Conservation (phyloP, 2,797 vertebrate species). For the Chaenodraco wilsoni region DNA sequence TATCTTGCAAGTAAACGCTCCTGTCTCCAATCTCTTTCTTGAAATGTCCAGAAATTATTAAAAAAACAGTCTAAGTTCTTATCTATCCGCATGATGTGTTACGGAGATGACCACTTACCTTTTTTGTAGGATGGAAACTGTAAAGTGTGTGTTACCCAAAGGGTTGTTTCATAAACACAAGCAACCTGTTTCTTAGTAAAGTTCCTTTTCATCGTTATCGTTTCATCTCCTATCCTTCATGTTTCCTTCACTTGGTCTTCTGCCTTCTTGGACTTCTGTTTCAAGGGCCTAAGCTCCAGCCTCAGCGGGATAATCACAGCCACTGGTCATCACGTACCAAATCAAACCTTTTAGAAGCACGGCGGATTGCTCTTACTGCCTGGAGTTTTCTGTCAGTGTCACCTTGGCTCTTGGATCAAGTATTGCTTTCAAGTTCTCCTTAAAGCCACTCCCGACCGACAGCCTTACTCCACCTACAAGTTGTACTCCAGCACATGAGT, state of each 20-base stretch:
- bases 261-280: slow-evolving; percentile 36
- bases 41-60: no score
- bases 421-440: slow-evolving; percentile 36
- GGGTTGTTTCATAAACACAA: slow-evolving; percentile 12
- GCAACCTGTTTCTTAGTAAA: neutral
- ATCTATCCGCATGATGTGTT: neutral
- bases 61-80: neutral
- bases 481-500: neutral
- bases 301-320: slow-evolving; percentile 41
- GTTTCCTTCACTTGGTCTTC: slow-evolving; percentile 3
- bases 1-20: no score
- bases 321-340: slow-evolving; percentile 45
- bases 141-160: neutral
- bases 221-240: neutral
- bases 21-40: no score
- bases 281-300: slow-evolving; percentile 25
- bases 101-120: slow-evolving; percentile 2
- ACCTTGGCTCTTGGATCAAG: slow-evolving; percentile 37
- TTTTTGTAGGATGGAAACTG: slow-evolving; percentile 7
- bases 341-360: slow-evolving; percentile 38
- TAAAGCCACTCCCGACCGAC: slow-evolving; percentile 32
- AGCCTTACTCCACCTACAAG: slow-evolving; percentile 23
- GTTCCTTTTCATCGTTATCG: slow-evolving; percentile 21
- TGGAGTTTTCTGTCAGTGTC: slow-evolving; percentile 43
- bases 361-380: slow-evolving; percentile 51